A percentile compares a stretch with the other conserved stretches of the same genome.
Conservation (phyloP, 1,140 invertebrate genomes). For the Leptinotarsa defecta region DNA sequence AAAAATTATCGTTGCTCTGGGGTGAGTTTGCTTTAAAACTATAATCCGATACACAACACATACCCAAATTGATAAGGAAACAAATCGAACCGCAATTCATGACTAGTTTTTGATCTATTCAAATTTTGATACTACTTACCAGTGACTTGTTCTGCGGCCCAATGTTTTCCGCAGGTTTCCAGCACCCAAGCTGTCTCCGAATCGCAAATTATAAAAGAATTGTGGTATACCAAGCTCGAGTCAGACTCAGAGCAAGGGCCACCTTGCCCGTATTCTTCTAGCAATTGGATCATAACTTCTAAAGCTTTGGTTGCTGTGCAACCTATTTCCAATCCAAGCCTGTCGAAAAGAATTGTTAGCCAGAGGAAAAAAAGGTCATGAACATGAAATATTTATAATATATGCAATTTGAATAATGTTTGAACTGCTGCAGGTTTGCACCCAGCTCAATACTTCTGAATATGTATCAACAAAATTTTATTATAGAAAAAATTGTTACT, state of each 20-base stretch:
- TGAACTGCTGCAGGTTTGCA: too few species aligned
- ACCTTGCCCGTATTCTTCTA: constrained; percentile 73
- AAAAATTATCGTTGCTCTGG: too few species aligned
- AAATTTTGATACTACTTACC: constrained; percentile 51
- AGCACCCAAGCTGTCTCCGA: constrained; percentile 70
- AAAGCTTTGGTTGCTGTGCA: constrained; percentile 66
- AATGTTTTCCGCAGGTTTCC: constrained; percentile 74
- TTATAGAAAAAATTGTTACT: too few species aligned
- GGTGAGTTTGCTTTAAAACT: too few species aligned
- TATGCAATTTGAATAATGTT: too few species aligned
- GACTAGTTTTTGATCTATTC: not conserved
- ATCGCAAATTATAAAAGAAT: constrained; percentile 72
- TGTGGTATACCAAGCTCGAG: constrained; percentile 65
- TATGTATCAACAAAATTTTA: too few species aligned
- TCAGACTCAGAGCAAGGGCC: constrained; percentile 68
- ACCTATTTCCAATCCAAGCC: constrained; percentile 70
- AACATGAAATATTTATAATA: not conserved
- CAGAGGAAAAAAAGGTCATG: not conserved
- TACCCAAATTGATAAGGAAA: too few species aligned
- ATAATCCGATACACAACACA: too few species aligned
- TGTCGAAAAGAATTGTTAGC: constrained; percentile 45
- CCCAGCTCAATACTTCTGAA: too few species aligned
- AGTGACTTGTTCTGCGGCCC: constrained; percentile 75
- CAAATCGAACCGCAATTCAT: too few species aligned
- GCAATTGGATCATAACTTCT: constrained; percentile 66